Percentiles rank a stretch among this genome's conserved stretches.
Conservation (phyloP, 1,140 invertebrate genomes). For the Drosophila serrata region DNA sequence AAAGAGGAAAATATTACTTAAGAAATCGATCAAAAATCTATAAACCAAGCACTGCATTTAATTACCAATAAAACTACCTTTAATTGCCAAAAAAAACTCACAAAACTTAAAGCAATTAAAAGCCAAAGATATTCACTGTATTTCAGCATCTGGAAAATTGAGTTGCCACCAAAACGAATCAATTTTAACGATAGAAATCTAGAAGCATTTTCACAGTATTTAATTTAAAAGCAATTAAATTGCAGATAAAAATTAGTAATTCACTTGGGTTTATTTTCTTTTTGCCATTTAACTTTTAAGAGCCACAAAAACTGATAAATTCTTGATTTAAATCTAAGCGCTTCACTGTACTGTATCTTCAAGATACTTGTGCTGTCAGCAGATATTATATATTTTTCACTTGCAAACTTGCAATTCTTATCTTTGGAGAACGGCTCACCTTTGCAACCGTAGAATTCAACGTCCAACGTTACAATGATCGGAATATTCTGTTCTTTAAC, state of each 20-base stretch:
- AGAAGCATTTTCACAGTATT: constrained; percentile 6
- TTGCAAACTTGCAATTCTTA: constrained; percentile 45
- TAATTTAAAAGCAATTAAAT: constrained; percentile 4
- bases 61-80: background rate
- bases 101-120: background rate
- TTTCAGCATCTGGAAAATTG: constrained; percentile 9
- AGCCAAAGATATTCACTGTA: constrained; percentile 14
- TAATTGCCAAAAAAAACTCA: constrained; percentile 5
- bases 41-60: constrained; percentile 2
- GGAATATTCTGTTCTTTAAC: constrained; percentile 78
- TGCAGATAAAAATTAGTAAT: constrained; percentile 11
- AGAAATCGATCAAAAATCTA: background rate
- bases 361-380: constrained; percentile 26
- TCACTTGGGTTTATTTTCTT: constrained; percentile 8
- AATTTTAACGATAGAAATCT: constrained; percentile 17
- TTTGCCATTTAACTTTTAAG: constrained; percentile 19
- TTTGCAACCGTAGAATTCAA: constrained; percentile 85
- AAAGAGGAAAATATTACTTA: background rate
- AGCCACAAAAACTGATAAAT: constrained; percentile 43
- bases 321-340: constrained; percentile 32
- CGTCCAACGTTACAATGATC: constrained; percentile 85
- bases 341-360: constrained; percentile 10
- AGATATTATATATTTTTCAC: constrained; percentile 21
- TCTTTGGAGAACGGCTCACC: constrained; percentile 81
- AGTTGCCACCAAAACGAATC: constrained; percentile 14